These are phyloP conservation scores for Beroe ovata DNA, from an alignment of 37 sponge, comb jelly and placozoan genomes.

Conservation along the genomic window DNA sequence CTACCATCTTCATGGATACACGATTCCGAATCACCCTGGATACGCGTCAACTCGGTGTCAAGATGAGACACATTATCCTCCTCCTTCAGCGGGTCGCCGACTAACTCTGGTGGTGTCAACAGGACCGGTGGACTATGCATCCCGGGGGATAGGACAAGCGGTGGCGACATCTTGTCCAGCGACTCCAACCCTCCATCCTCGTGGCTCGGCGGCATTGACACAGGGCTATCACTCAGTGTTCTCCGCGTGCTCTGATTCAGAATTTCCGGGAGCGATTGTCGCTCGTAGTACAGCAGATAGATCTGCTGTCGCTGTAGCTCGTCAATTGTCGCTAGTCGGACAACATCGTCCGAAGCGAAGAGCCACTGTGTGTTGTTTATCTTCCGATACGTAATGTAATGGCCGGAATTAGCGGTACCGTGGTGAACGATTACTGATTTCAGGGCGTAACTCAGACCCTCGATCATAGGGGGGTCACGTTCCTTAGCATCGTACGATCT, in stretches of 20 bases:
- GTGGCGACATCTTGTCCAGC: conserved; percentile 2
- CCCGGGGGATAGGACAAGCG: not conserved
- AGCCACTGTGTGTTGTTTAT: conserved; percentile 71
- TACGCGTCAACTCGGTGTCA: not conserved
- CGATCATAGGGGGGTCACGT: not conserved
- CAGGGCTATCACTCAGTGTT: not conserved
- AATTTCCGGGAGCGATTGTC: conserved; percentile 19
- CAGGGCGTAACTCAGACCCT: conserved; percentile 70
- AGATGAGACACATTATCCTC: not conserved
- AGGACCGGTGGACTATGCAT: not conserved
- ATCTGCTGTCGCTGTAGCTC: conserved; percentile 74
- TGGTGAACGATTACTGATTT: conserved; percentile 76
- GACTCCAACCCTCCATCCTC: not conserved
- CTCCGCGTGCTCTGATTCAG: not conserved
- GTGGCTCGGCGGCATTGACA: not conserved
- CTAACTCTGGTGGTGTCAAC: not conserved
- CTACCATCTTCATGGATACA: too few relatives aligned
- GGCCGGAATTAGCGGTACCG: conserved; percentile 82
- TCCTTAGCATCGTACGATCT: conserved; percentile 43
- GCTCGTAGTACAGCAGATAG: conserved; percentile 84
- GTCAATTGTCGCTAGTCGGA: conserved; percentile 58
- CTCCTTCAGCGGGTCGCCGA: not conserved
- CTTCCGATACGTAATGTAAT: conserved; percentile 82
- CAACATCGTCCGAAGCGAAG: conserved; percentile 78
- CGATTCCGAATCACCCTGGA: too few relatives aligned